These are phyloP conservation scores for Capreolus pygargus DNA, from an alignment of 2,113 vertebrate genomes.

Conservation along the genomic window DNA sequence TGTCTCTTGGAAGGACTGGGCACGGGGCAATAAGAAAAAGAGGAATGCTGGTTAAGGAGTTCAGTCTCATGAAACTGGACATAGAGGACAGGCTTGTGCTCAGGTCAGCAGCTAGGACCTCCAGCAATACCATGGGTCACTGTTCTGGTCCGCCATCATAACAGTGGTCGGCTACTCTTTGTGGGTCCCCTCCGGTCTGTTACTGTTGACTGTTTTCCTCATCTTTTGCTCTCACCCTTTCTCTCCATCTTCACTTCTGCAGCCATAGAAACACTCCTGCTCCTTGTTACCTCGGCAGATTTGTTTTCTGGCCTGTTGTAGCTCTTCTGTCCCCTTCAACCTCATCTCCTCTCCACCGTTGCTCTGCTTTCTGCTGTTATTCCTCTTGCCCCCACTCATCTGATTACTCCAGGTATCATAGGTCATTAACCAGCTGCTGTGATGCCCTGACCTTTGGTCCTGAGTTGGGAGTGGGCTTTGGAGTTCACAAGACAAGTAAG, in stretches of 20 bases:
- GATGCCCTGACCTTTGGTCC: neutral
- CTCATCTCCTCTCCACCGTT: neutral
- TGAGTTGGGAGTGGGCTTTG: neutral
- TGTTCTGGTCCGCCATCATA: neutral
- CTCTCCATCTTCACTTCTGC: neutral
- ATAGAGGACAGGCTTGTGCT: neutral
- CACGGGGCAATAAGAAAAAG: neutral
- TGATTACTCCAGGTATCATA: neutral
- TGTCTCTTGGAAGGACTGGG: neutral
- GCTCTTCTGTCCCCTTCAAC: neutral
- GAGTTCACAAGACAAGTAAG: neutral
- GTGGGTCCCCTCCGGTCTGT: neutral
- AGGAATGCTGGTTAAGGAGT: neutral
- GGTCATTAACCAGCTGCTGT: neutral
- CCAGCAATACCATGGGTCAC: neutral
- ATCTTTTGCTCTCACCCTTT: neutral
- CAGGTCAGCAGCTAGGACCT: neutral
- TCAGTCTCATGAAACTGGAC: neutral
- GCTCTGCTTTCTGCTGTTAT: neutral
- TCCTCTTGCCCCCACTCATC: neutral
- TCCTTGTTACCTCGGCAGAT: fast-evolving
- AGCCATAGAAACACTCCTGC: fast-evolving
- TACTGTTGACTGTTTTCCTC: neutral
- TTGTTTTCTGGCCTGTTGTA: neutral
- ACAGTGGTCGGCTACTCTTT: fast-evolving